A percentile compares a stretch with the other conserved stretches of the same genome.
phyloP scores from a whole-genome alignment of 2,797 vertebrate genomes.

The Darevskia mixta region DNA sequence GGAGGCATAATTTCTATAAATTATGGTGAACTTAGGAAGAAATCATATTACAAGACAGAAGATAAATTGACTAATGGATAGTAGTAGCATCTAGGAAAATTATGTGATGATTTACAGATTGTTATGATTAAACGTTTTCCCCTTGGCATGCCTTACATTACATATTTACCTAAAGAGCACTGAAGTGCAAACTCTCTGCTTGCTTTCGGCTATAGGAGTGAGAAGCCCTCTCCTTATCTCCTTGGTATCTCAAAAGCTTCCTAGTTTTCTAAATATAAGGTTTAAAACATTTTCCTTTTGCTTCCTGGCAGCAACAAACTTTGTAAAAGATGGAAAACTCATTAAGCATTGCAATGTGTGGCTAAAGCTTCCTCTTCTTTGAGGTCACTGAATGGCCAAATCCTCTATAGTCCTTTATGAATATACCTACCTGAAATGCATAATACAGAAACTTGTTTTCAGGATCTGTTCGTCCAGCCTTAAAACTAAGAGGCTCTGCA shows the following conservation, averaged over 20 bases:
- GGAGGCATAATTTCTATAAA: background rate
- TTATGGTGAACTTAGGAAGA: background rate
- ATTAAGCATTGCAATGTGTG: conserved; percentile 4
- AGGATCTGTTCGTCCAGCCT: background rate
- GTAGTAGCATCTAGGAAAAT: background rate
- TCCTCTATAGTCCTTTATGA: conserved; percentile 23
- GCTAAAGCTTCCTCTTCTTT: conserved; percentile 12
- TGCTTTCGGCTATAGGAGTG: background rate
- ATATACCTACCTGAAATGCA: background rate
- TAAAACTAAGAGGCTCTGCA: background rate
- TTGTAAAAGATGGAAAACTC: background rate
- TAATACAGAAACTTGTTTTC: conserved; percentile 13
- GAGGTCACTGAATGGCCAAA: conserved; percentile 13
- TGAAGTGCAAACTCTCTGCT: background rate
- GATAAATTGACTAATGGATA: background rate
- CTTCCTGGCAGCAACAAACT: background rate
- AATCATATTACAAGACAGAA: background rate
- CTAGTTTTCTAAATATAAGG: background rate
- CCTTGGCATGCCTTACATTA: conserved; percentile 42
- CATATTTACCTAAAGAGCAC: background rate
- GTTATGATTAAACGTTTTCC: conserved; percentile 52
- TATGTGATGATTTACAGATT: conserved; percentile 15
- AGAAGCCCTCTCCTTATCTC: background rate
- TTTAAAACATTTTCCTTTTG: conserved; percentile 3
- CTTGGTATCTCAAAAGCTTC: background rate